Evolutionary conservation across 2,888 invertebrate species (phyloP).

Genomic region (Homarus gammarus): DNA sequence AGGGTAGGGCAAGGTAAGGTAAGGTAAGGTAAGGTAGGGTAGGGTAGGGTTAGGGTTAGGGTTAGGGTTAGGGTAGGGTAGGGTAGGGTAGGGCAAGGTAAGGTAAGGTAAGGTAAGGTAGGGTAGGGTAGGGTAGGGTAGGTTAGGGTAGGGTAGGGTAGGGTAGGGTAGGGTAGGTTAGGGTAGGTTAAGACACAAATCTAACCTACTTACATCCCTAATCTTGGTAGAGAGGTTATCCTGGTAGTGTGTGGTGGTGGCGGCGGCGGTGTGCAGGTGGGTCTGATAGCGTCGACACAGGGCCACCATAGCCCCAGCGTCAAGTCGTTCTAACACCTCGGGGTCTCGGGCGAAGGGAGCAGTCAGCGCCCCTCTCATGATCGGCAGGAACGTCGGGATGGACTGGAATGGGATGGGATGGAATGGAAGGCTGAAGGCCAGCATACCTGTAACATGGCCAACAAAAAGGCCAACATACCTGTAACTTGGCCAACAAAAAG

Average conservation of each 20-base stretch:
- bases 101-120: too few relatives aligned
- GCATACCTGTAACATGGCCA: too few relatives aligned
- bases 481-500: too few relatives aligned
- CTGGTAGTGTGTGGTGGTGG: conserved; percentile 89
- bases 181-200: background rate
- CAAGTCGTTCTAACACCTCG: conserved; percentile 89
- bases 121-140: too few relatives aligned
- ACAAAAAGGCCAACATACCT: too few relatives aligned
- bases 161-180: background rate
- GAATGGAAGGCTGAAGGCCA: too few relatives aligned
- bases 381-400: conserved; percentile 95
- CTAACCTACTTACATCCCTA: conserved; percentile 86
- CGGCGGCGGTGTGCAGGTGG: conserved; percentile 90
- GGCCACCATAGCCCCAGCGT: conserved; percentile 85
- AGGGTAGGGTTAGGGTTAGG: too few relatives aligned
- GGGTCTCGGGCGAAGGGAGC: conserved; percentile 90
- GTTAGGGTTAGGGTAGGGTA: too few relatives aligned
- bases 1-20: too few relatives aligned
- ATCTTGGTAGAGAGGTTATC: conserved; percentile 86
- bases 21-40: too few relatives aligned
- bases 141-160: background rate
- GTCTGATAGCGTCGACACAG: conserved; percentile 90
- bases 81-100: too few relatives aligned
- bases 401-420: conserved; percentile 82
- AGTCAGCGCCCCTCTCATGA: conserved; percentile 92